A percentile compares a stretch with the other conserved stretches of the same genome.
phyloP scores from a whole-genome alignment of 2,113 vertebrate genomes.

The Myocastor coypus region DNA sequence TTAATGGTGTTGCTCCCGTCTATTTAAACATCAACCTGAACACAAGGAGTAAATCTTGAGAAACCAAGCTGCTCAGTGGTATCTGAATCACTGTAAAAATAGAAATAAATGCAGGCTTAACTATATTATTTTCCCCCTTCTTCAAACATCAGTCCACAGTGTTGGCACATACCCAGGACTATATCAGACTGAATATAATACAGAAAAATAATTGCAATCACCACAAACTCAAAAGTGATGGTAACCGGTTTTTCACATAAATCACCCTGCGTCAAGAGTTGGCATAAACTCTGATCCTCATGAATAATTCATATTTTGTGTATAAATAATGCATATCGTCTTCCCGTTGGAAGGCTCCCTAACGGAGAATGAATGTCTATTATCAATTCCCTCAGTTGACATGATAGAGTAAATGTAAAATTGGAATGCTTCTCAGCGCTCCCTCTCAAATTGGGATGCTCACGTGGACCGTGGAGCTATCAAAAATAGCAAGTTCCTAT shows the following conservation, averaged over 20 bases:
- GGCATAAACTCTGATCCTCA: constrained; percentile 58
- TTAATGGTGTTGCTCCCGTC: not conserved
- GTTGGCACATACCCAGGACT: not conserved
- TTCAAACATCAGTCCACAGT: constrained; percentile 36
- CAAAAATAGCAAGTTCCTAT: not conserved
- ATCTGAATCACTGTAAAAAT: constrained; percentile 9
- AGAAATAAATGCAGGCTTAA: constrained; percentile 39
- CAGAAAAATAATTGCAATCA: constrained; percentile 35
- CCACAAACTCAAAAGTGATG: constrained; percentile 46
- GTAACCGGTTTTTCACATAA: constrained; percentile 65
- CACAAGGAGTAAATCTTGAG: constrained; percentile 10
- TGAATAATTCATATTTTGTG: constrained; percentile 56
- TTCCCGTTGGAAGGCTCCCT: constrained; percentile 53
- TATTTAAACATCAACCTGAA: not conserved
- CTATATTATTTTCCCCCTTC: not conserved
- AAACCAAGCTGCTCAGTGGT: not conserved
- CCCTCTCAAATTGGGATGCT: not conserved
- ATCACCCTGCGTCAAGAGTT: not conserved
- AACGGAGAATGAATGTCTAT: constrained; percentile 31
- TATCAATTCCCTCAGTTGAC: constrained; percentile 50
- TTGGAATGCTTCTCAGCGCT: not conserved
- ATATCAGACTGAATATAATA: not conserved
- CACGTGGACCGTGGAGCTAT: not conserved
- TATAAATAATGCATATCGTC: constrained; percentile 67
- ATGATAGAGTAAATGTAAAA: constrained; percentile 26